Evolutionary conservation across 2,888 invertebrate species (phyloP).

Genomic region (Eristalis intricaria): DNA sequence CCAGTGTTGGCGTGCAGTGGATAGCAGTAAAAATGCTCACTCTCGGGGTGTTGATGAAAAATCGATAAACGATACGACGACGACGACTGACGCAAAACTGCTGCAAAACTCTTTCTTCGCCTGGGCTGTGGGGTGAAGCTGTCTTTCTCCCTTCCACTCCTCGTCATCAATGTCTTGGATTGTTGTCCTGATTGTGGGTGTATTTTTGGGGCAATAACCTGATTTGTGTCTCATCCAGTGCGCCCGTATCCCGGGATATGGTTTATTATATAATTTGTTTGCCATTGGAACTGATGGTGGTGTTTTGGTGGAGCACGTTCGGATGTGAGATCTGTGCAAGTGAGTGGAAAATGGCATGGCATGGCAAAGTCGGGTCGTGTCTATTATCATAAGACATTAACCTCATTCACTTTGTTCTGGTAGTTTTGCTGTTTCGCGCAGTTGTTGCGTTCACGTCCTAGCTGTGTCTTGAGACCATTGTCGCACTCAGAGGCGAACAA

Average conservation of each 20-base stretch:
- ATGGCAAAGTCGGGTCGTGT: conserved; percentile 26
- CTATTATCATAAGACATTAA: conserved; percentile 69
- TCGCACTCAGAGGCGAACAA: conserved; percentile 10
- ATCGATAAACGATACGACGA: conserved; percentile 33
- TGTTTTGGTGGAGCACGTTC: conserved; percentile 46
- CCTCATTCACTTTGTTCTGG: conserved; percentile 52
- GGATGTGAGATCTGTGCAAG: conserved; percentile 53
- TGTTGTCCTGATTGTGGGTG: background rate
- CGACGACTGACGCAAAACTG: background rate
- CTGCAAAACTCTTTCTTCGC: conserved; percentile 6
- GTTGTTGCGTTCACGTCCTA: conserved; percentile 33
- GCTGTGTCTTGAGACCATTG: background rate
- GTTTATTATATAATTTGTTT: conserved; percentile 67
- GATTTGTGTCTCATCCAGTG: conserved; percentile 42
- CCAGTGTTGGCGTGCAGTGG: background rate
- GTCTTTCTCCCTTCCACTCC: background rate
- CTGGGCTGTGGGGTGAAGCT: background rate
- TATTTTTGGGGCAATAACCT: conserved; percentile 63
- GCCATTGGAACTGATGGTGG: conserved; percentile 56
- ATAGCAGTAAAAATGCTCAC: background rate
- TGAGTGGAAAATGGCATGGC: conserved; percentile 37
- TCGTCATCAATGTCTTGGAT: background rate
- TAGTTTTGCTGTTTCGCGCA: conserved; percentile 42
- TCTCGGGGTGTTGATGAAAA: conserved; percentile 21
- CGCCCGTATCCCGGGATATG: conserved; percentile 22